Conservation (phyloP, 2,113 vertebrate species). For the Hemiprocne comata region DNA sequence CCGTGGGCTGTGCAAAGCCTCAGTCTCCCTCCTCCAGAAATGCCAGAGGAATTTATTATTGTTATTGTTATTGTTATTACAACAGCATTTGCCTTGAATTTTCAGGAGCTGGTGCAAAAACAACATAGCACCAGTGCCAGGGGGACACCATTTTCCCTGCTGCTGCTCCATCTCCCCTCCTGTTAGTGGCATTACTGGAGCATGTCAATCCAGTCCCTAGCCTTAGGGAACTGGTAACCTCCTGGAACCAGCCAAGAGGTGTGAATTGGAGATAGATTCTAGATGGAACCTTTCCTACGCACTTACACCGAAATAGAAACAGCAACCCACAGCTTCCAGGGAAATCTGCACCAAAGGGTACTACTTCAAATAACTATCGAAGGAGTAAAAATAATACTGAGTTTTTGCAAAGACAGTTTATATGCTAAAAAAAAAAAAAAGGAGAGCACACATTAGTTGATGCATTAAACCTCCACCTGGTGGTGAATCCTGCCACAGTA, state of each 20-base stretch:
- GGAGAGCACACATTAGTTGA: neutral
- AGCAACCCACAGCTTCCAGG: neutral
- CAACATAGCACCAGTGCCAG: rapidly evolving
- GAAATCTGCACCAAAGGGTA: neutral
- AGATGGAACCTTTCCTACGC: neutral
- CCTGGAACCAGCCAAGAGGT: neutral
- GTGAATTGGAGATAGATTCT: neutral
- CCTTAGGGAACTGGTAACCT: neutral
- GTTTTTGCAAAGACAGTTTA: neutral
- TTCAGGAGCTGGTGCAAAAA: neutral
- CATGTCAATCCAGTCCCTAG: too few relatives aligned
- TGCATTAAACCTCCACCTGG: constrained; percentile 37
- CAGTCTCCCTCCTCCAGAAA: neutral
- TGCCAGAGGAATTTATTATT: neutral
- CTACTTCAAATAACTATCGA: neutral
- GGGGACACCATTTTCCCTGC: neutral
- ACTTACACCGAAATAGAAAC: neutral
- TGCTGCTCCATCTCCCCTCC: neutral
- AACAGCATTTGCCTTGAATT: neutral
- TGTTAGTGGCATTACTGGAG: neutral
- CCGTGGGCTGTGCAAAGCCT: neutral
- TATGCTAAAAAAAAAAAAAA: neutral
- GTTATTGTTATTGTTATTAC: neutral
- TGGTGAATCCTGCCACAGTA: neutral
- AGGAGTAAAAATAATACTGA: neutral